phyloP scores from a whole-genome alignment of 2,888 invertebrate species.

The Xestobium rufovillosum region DNA sequence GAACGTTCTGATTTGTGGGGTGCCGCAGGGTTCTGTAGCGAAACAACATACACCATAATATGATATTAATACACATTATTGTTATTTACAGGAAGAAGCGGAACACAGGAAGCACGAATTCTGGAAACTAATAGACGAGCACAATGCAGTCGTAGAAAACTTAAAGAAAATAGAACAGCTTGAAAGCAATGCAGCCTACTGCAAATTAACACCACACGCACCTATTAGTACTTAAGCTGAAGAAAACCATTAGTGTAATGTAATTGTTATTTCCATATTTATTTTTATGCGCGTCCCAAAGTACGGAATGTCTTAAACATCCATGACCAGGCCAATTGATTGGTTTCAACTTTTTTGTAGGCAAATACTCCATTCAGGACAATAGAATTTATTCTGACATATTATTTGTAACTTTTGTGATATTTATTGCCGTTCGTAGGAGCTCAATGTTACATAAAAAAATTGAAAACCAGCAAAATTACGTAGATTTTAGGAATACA shows the following conservation, averaged over 20 bases:
- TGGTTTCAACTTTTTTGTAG: no score
- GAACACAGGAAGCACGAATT: constrained; percentile 37
- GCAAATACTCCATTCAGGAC: no score
- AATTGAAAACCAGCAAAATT: no score
- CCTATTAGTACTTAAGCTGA: constrained; percentile 27
- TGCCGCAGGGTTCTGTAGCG: neutral
- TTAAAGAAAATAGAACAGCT: constrained; percentile 38
- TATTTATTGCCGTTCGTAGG: no score
- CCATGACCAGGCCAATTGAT: no score
- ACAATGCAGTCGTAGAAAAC: constrained; percentile 37
- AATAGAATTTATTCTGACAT: no score
- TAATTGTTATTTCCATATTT: constrained; percentile 10
- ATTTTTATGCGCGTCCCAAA: no score
- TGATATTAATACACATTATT: no score
- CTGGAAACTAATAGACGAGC: constrained; percentile 39
- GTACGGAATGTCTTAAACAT: no score
- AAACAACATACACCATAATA: neutral
- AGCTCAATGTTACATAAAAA: no score
- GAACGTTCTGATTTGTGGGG: neutral
- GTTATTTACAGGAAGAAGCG: constrained; percentile 35
- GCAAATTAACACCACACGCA: constrained; percentile 24
- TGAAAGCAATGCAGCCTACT: constrained; percentile 24
- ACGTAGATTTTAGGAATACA: no score
- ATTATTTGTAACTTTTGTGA: no score
- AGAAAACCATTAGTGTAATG: constrained; percentile 7